Base-by-base conservation (phyloP, 1,140 invertebrate genomes). In the Gonatopus flavifemur region DNA sequence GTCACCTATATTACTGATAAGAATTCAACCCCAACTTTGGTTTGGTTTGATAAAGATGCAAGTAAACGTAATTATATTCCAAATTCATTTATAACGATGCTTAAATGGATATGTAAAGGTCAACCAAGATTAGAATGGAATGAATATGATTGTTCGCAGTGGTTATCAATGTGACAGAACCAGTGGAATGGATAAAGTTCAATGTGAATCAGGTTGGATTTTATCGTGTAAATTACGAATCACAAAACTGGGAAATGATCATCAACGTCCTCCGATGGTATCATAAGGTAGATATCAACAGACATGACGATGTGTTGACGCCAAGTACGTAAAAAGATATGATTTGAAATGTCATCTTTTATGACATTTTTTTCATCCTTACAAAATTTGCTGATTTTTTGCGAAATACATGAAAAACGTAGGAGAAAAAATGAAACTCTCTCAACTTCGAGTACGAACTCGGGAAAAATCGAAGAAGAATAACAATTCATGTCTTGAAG, bases 161-260 rank as follows among this genome's bases (percentile, higher is more conserved):
- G 9, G 59, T 57, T 13, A 65, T 85, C 9, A 66, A 66, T 16
- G 36, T 82, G 3, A 30, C 64, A 3, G 71, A 80, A n/a, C 58
- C 76, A 12, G 71, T 79, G 1, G 77, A 74, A n/a, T 94, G 90
- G 88, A 75, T 94, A 1, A 96, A 96, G 79, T 83, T 96, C 25
- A 97, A 97, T 66, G 83, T 83, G 36, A 83, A 89, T 50, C 90
- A 95, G 79, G 81, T 88, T 10, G 93, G 93, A 1, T 96, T 89
- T 66, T 96, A 94, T 70, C 80, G 91, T 33, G 90, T 96, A 0
- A 94, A 94, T 67, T 96, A 96, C 64, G 70, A 83, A 1, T 13
- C 62, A 3, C 68, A 76, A 0, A 81, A 85, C 56, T 95, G 93
- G 93, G 57, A 80, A 18, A 74, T 66, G 2, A 70, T 95, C 3